Base-by-base conservation (phyloP, 2,797 vertebrate species). In the Gallinago stenura region DNA sequence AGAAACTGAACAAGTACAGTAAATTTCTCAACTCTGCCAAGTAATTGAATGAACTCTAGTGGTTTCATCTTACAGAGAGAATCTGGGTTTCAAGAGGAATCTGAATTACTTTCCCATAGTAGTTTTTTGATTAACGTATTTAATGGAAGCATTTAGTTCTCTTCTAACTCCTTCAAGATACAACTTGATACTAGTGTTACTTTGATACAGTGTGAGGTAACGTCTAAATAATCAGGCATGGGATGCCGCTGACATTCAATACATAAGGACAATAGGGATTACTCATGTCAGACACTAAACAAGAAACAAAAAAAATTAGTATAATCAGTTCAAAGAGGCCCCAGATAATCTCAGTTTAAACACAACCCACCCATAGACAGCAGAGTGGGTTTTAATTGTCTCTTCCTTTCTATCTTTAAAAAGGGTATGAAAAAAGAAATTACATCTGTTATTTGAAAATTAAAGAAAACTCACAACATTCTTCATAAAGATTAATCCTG, bases 1-100 rank as follows among this genome's bases (percentile, higher is more conserved):
- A 81, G 9, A 39, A 89, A 79, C 43, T 15, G 11, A 93, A 33
- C 25, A 64, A 82, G 60, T 21, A 65, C 31, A 54, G 69, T 31
- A 62, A 37, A 83, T 79, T 83, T 90, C 69, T 76, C 72, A 93
- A 24, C 61, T 86, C 57, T 76, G 69, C 69, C 83, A 91, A 83
- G 69, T 31, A 56, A 60, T 3, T 68, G 58, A 85, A 85, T 71
- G 64, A 83, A 78, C 1, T 72, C 54, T 14, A 65, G 64, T 71
- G 64, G 77, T 88, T 91, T 88, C 53, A 45, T n/a, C 14, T 89
- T 72, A 76, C 70, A 87, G 50, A 78, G 39, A 83, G 35, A 81
- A 93, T 46, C 43, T 48, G 20, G 41, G 37, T 65, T 86, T 82
- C 72, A 90, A 76, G 62, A 2, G 86, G 65, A 90, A 53, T 45